Evolutionary conservation across 1,140 invertebrate genomes (phyloP), one percentile per base, ranked within the genome.

Genomic region (Ceratoteleas bidentatus): DNA sequence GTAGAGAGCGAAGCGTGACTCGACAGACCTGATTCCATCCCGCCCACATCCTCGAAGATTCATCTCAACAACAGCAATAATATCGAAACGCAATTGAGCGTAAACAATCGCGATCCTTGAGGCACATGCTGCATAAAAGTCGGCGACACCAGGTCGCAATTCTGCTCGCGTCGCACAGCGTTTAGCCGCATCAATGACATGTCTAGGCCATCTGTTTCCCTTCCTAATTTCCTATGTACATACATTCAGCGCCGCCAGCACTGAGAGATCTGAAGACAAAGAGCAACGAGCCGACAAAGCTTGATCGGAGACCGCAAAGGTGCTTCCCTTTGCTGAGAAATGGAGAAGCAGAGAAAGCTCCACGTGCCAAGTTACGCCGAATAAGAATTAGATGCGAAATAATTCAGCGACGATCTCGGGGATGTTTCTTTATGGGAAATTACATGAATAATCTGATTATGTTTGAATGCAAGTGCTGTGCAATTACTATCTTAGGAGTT

Each of bases 221-320:
- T 76, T 70, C 72, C 72, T 81, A 81, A 81, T 81, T 81, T 81
- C 79, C 79, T 70, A 65, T 72, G 79, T 76, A 72, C 72, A 81
- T 75, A 81, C 70, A 75, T 81, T 75, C 70, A 53, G 14, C 43
- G 43, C 47, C 50, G 52, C 49, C 58, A 64, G 54, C 62, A 74
- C 8, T 24, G 38, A 64, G 36, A 50, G 58, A 72, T 66, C 49
- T 34, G 33, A 72, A 81, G 72, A 75, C 70, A 75, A 72, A 76
- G 66, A 66, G 49, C 49, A 40, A 40, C 60, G 66, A 45, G 54
- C 36, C 56, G 47, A 68, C 57, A 62, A 75, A 81, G 70, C 43
- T 64, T n/a, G 65, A 70, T 62, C 45, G 34, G n/a, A 40, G 50
- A 54, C 66, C 54, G 52, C 40, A 47, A 62, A 53, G 50, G 58